Conservation (phyloP, 1,140 invertebrate genomes). For the Aphelenchoides fujianensis region DNA sequence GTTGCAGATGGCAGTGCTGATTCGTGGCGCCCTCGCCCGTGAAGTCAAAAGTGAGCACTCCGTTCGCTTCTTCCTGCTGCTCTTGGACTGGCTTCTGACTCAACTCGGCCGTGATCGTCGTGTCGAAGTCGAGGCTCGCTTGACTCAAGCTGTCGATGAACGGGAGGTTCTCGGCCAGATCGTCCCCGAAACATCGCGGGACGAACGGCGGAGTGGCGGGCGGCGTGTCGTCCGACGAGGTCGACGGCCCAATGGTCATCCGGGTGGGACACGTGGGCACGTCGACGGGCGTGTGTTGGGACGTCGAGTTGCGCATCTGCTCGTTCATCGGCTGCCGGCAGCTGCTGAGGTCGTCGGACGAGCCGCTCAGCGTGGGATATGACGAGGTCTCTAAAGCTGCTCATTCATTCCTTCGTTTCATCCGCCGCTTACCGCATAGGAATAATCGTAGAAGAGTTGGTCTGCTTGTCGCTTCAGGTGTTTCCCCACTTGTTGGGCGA, state of each 20-base stretch:
- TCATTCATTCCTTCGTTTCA: neutral
- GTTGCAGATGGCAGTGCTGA: neutral
- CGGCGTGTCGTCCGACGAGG: neutral
- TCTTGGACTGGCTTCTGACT: neutral
- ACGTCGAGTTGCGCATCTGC: neutral
- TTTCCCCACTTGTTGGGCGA: slow-evolving; percentile 55
- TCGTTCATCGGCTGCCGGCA: neutral
- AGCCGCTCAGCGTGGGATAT: slow-evolving; percentile 53
- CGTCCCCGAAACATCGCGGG: slow-evolving; percentile 55
- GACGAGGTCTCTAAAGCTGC: slow-evolving; percentile 56
- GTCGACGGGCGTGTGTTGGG: neutral
- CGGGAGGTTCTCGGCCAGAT: slow-evolving; percentile 48
- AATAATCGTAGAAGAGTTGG: slow-evolving; percentile 42
- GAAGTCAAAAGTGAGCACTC: neutral
- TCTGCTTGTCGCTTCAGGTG: slow-evolving; percentile 56
- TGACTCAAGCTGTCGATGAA: slow-evolving; percentile 47
- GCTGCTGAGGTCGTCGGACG: slow-evolving; percentile 38
- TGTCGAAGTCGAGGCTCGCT: neutral
- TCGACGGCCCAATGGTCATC: neutral
- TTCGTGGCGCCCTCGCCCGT: neutral
- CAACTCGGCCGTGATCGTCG: neutral
- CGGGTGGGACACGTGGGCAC: neutral
- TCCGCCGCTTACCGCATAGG: slow-evolving; percentile 10
- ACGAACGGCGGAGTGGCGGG: neutral
- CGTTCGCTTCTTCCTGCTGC: neutral